These are phyloP conservation scores for Pseudachorutes palmiensis DNA, from an alignment of 1,140 invertebrate genomes.

Conservation along the genomic window DNA sequence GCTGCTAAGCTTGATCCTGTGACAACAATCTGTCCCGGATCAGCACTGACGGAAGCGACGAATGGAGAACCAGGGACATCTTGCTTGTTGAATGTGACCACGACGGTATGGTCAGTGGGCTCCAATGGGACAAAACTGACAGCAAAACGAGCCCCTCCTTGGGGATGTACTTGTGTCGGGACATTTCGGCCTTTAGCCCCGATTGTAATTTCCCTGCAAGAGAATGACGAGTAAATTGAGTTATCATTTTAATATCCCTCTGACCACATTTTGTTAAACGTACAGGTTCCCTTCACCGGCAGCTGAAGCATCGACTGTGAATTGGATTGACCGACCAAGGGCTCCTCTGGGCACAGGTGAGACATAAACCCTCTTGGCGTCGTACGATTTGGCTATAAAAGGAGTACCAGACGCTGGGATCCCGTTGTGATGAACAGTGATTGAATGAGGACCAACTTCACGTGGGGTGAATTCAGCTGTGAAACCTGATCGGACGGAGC, in stretches of 20 bases:
- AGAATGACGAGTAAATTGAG: neutral
- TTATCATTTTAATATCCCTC: neutral
- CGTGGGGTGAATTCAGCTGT: slow-evolving; percentile 83
- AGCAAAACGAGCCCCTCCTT: slow-evolving; percentile 55
- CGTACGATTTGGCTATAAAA: slow-evolving; percentile 86
- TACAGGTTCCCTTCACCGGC: slow-evolving; percentile 90
- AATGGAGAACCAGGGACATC: slow-evolving; percentile 68
- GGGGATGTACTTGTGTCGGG: slow-evolving; percentile 93
- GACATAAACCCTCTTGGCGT: slow-evolving; percentile 79
- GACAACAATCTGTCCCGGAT: slow-evolving; percentile 60
- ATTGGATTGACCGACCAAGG: slow-evolving; percentile 75
- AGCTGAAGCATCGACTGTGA: slow-evolving; percentile 87
- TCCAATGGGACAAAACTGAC: slow-evolving; percentile 92
- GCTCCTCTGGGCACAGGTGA: slow-evolving; percentile 68
- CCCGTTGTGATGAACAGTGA: slow-evolving; percentile 84
- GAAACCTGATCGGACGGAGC: slow-evolving; percentile 50
- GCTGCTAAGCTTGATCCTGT: slow-evolving; percentile 59
- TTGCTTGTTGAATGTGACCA: slow-evolving; percentile 93
- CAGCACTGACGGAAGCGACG: slow-evolving; percentile 60
- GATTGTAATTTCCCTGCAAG: slow-evolving; percentile 74
- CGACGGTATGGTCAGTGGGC: slow-evolving; percentile 85
- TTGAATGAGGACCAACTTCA: slow-evolving; percentile 79
- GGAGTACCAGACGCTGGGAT: slow-evolving; percentile 70
- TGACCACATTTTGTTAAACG: neutral
- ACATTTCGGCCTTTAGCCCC: slow-evolving; percentile 86